Conservation (phyloP, 2,113 vertebrate species). For the Eurypyga helias region DNA sequence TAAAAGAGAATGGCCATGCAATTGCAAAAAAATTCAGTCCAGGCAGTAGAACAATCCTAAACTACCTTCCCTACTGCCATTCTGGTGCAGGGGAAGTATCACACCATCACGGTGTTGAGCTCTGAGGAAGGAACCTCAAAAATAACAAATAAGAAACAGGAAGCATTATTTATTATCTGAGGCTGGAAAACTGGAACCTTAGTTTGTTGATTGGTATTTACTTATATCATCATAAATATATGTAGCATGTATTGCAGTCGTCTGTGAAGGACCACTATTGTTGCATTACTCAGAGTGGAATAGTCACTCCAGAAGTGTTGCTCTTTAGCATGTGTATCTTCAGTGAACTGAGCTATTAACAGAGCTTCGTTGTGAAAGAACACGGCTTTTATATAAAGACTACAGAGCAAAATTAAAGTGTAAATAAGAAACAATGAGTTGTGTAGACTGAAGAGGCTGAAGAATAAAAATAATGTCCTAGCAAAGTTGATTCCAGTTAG, state of each 20-base stretch:
- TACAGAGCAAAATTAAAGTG: neutral
- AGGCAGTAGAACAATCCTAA: neutral
- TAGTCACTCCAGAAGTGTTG: neutral
- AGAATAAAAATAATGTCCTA: neutral
- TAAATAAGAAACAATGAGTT: neutral
- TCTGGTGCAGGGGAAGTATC: neutral
- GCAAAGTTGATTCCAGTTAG: neutral
- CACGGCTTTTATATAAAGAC: neutral
- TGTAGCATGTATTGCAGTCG: neutral
- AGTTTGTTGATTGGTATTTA: neutral
- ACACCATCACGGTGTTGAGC: neutral
- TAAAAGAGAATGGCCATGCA: neutral
- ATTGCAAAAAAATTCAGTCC: neutral
- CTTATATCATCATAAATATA: neutral
- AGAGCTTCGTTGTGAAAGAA: neutral
- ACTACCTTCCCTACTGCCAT: neutral
- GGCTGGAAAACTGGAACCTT: neutral
- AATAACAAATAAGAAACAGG: neutral
- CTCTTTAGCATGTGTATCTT: neutral
- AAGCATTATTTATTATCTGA: neutral
- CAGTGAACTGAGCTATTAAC: neutral
- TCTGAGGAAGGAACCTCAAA: slow-evolving; percentile 13
- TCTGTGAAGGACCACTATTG: neutral
- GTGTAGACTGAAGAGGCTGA: neutral
- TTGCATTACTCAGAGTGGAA: neutral